Evolutionary conservation across 35 echinoderm and acorn worm genomes (phyloP).

Genomic region (Holothuria glaberrima): DNA sequence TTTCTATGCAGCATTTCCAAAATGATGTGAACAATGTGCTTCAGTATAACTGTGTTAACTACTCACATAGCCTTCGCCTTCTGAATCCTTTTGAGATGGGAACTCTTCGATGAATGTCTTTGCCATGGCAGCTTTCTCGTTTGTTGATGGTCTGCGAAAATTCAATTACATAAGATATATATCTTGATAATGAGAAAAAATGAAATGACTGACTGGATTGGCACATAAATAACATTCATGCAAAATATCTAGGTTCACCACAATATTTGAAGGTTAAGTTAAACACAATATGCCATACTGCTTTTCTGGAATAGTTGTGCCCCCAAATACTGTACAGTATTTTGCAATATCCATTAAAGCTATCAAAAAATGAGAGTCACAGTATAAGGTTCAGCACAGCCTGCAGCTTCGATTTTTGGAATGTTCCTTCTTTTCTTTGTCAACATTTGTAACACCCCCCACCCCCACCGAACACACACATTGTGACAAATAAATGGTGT

Average conservation of each 20-base stretch:
- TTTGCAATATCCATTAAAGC: too few species aligned
- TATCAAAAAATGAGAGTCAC: too few species aligned
- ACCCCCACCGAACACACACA: too few species aligned
- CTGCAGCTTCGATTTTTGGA: too few species aligned
- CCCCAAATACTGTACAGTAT: too few species aligned
- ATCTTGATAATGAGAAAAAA: not conserved
- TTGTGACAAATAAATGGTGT: too few species aligned
- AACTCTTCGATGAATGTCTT: conserved; percentile 7
- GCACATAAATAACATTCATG: not conserved
- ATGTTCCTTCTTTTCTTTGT: too few species aligned
- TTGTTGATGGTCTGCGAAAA: conserved; percentile 9
- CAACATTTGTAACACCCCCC: too few species aligned
- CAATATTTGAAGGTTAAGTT: conserved; percentile 6
- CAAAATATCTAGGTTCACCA: not conserved
- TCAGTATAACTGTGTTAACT: not conserved
- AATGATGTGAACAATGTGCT: not conserved
- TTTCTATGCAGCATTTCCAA: not conserved
- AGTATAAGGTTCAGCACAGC: too few species aligned
- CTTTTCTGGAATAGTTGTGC: too few species aligned
- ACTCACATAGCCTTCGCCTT: conserved; percentile 25
- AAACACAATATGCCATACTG: not conserved
- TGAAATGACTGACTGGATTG: not conserved
- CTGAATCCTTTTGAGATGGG: conserved; percentile 1
- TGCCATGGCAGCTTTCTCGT: conserved; percentile 9
- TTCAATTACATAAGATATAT: not conserved